Evolutionary conservation across 2,113 vertebrate species (phyloP), one percentile per base, ranked within the genome.

Genomic region (Rhombomys opimus): DNA sequence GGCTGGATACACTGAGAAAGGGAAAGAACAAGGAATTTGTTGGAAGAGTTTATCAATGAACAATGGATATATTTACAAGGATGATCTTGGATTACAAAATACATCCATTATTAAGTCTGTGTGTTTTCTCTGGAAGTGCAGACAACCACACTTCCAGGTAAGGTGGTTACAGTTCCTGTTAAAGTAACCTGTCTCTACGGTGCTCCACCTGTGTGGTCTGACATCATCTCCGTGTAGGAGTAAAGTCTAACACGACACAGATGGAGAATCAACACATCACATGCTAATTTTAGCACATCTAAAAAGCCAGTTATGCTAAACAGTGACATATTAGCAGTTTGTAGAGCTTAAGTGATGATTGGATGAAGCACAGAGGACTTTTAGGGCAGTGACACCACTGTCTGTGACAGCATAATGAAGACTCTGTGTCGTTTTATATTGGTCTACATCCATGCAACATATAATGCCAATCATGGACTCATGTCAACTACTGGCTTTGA

Each of bases 281-380:
- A 41, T 41, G 41, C 41, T 41, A 41, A 41, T 41, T 41, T 41
- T 41, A 82, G 82, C 77, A 68, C 65, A 91, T 52, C n/a, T 94
- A 67, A 82, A 90, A 94, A 38, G n/a, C 72, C 68, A 77, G 25
- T 90, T 93, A 27, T 72, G 75, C 35, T 76, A 90, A 59, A 76
- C 17, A 84, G 68, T 84, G 32, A 88, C 70, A 41, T 35, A 90
- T 87, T 77, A 54, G 52, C 84, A 41, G 52, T 65, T 78, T 18
- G 76, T 46, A 88, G 27, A 8, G 12, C 20, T 50, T 65, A 76
- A 50, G 2, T 52, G 65, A 70, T 41, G 80, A 59, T 30, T 14
- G 68, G 9, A 1, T 57, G 87, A 77, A 77, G 23, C 1, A 54
- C 6, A 92, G 78, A 80, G 7, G 65, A 46, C 27, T 52, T 59